A percentile compares a stretch with the other conserved stretches of the same genome.
Conservation (phyloP, 2,888 invertebrate genomes). For the Nymphalis polychloros region DNA sequence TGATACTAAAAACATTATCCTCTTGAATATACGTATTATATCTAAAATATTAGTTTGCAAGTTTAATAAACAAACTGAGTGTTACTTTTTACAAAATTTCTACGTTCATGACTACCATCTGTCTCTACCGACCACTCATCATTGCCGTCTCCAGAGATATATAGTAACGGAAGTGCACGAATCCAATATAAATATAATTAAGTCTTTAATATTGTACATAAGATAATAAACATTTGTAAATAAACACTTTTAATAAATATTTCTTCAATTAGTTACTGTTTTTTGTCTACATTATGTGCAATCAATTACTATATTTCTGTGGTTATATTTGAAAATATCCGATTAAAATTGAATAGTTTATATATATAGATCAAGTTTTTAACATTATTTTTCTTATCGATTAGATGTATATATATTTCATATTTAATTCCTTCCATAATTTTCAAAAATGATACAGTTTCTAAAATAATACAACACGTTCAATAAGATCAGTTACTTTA, state of each 20-base stretch:
- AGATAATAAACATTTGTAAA: background rate
- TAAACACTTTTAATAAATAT: background rate
- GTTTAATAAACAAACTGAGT: constrained; percentile 17
- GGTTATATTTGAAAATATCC: background rate
- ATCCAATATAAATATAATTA: background rate
- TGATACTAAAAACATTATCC: constrained; percentile 4
- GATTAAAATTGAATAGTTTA: background rate
- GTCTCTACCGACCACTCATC: constrained; percentile 3
- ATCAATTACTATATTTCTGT: constrained; percentile 8
- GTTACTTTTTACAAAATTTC: constrained; percentile 4
- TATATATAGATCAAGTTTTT: background rate
- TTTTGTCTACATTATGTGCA: constrained; percentile 1
- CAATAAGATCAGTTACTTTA: too few relatives aligned
- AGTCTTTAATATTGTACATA: background rate
- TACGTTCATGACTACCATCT: background rate
- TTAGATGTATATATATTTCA: background rate
- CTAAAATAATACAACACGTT: too few relatives aligned
- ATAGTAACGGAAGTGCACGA: constrained; percentile 8
- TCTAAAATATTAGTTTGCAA: constrained; percentile 4
- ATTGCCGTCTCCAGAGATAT: constrained; percentile 1
- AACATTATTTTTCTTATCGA: background rate
- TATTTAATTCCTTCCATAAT: constrained; percentile 14
- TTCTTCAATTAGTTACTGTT: background rate
- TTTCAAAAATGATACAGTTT: background rate
- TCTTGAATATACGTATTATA: constrained; percentile 6